Evolutionary conservation across 2,113 vertebrate genomes (phyloP), one percentile per base, ranked within the genome.

Genomic region (Tupaia chinensis): DNA sequence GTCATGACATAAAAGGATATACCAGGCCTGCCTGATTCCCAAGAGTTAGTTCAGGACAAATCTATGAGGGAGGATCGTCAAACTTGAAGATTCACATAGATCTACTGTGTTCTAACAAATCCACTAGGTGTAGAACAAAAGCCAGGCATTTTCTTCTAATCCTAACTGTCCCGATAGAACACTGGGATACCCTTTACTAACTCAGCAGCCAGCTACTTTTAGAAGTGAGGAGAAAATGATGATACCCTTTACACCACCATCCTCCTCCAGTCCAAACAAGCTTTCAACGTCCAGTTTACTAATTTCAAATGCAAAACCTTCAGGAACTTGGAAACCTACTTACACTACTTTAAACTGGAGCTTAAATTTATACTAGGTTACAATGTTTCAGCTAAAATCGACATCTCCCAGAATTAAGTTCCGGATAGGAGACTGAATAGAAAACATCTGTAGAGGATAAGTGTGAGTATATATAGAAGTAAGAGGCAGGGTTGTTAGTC

Each of bases 241-340:
- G 54, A 32, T 20, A 69, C 80, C 4, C n/a, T 14, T 87, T 73
- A 54, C 0, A 76, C 1, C 54, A 54, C 23, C 12, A 44, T 20
- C 54, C 65, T 44, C 12, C 12, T 29, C 19, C 8, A 60, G 13
- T 19, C 23, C n/a, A 78, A 83, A 94, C 1, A 53, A 89, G 9
- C 19, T 32, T 84, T 73, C 13, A 13, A 54, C 16, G 23, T 32
- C 20, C 56, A 81, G 29, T 63, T 90, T 80, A 90, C 74, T 77
- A 90, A 68, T 80, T 96, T 54, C 82, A 93, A 91, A 85, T 78
- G 23, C 27, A 91, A 85, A 86, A 78, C 77, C 15, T 85, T 95
- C 60, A 20, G 4, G 20, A 79, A 83, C 63, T 81, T 87, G 34
- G n/a, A 92, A 78, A 89, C 8, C n/a, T 80, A 16, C 19, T 76